Evolutionary conservation across 1,140 invertebrate genomes (phyloP).

Genomic region (Caenorhabditis brenneri): DNA sequence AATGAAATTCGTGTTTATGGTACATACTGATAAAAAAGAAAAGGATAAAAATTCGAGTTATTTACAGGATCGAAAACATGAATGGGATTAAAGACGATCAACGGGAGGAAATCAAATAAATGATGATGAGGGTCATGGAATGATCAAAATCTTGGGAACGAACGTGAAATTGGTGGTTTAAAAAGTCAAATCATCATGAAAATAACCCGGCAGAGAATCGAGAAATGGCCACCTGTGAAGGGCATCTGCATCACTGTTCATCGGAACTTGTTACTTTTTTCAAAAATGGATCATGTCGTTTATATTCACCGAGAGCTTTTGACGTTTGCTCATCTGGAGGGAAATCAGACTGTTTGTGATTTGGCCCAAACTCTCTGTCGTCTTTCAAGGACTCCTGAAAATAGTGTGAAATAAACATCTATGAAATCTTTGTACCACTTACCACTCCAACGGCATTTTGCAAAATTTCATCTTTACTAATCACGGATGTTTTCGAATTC

Average conservation of each 20-base stretch:
- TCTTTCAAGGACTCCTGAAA: neutral
- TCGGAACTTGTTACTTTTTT: conserved; percentile 32
- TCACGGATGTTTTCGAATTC: neutral
- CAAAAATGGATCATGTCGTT: conserved; percentile 27
- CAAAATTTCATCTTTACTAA: conserved; percentile 16
- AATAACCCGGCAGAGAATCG: neutral
- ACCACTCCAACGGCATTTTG: conserved; percentile 17
- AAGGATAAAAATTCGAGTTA: neutral
- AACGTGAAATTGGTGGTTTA: neutral
- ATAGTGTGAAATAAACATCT: neutral
- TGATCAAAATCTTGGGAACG: neutral
- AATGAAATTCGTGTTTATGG: conserved; percentile 3
- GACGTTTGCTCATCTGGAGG: conserved; percentile 32
- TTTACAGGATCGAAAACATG: conserved; percentile 9
- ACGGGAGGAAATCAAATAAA: neutral
- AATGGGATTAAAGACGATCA: conserved; percentile 11
- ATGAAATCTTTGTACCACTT: neutral
- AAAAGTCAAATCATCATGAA: neutral
- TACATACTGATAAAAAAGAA: conserved; percentile 16
- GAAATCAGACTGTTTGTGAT: conserved; percentile 14
- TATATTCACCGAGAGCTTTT: conserved; percentile 27
- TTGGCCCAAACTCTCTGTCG: neutral
- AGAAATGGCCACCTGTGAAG: neutral
- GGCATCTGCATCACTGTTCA: neutral
- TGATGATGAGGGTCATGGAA: conserved; percentile 9